Percentiles rank a stretch among this genome's conserved stretches.
Evolutionary conservation across 2,888 invertebrate genomes (phyloP).

Genomic region (Campoplex capitator): DNA sequence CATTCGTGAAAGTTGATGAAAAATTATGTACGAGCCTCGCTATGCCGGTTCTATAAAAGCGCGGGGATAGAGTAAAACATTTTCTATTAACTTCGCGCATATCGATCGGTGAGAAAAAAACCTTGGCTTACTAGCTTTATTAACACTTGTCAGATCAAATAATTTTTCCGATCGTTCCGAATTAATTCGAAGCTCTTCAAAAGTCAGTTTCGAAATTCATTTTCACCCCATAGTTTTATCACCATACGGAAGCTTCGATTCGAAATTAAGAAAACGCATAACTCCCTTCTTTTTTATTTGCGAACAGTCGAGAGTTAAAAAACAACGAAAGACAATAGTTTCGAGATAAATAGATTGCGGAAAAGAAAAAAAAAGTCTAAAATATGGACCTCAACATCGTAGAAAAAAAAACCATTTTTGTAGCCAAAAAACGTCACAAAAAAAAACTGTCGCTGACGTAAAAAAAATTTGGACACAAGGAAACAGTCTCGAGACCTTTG

Average conservation of each 20-base stretch:
- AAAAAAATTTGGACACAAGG: background rate
- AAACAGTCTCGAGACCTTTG: slow-evolving; percentile 7
- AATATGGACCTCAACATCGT: background rate
- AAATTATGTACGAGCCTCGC: background rate
- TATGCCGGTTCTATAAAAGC: background rate
- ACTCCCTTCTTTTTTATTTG: no score
- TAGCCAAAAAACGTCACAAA: background rate
- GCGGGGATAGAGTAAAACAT: background rate
- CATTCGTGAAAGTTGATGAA: background rate
- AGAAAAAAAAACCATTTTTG: background rate
- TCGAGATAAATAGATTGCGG: background rate
- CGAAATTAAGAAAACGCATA: background rate
- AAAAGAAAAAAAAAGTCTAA: background rate
- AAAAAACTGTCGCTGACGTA: background rate
- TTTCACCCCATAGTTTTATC: background rate
- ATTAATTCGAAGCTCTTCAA: slow-evolving; percentile 22
- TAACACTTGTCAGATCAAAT: background rate
- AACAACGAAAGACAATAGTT: background rate
- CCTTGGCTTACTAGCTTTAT: background rate
- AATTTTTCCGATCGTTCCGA: background rate
- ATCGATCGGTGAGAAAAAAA: background rate
- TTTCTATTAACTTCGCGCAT: background rate
- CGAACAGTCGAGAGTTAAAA: no score
- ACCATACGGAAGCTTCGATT: slow-evolving; percentile 16
- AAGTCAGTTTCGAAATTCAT: background rate